phyloP scores from a whole-genome alignment of 1,140 invertebrate species.

The Myzus persicae region DNA sequence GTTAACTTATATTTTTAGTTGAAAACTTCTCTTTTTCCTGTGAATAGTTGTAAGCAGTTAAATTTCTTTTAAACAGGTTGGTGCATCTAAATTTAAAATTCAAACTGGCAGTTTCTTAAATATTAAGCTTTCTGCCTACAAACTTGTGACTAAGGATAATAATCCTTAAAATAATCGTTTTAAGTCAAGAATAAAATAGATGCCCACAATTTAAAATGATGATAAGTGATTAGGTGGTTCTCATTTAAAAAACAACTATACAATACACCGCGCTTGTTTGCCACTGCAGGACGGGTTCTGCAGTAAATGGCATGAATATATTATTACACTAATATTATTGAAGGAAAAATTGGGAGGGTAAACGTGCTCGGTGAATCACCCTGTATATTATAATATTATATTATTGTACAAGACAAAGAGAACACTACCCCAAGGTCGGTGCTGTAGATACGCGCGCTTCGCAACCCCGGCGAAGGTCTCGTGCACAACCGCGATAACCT shows the following conservation, averaged over 20 bases:
- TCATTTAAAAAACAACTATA: not conserved
- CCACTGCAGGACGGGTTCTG: not conserved
- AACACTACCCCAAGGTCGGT: not conserved
- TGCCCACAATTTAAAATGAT: no score
- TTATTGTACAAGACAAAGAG: not conserved
- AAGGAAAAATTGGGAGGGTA: not conserved
- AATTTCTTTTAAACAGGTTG: no score
- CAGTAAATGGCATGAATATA: not conserved
- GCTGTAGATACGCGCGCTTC: not conserved
- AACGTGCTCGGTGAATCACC: not conserved
- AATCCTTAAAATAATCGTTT: no score
- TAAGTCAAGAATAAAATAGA: no score
- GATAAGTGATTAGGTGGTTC: not conserved
- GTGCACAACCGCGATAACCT: not conserved
- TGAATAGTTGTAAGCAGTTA: no score
- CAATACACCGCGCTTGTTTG: not conserved
- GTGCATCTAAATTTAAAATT: no score
- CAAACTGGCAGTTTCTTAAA: no score
- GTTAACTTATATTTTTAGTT: no score
- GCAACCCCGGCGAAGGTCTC: constrained; percentile 1
- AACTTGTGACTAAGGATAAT: no score
- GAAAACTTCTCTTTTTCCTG: no score
- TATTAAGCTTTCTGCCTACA: no score
- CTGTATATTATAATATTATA: not conserved
- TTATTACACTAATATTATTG: not conserved